A percentile compares a stretch with the other conserved stretches of the same genome.
Conservation (phyloP, 2,113 vertebrate species). For the Gymnobelideus leadbeateri region DNA sequence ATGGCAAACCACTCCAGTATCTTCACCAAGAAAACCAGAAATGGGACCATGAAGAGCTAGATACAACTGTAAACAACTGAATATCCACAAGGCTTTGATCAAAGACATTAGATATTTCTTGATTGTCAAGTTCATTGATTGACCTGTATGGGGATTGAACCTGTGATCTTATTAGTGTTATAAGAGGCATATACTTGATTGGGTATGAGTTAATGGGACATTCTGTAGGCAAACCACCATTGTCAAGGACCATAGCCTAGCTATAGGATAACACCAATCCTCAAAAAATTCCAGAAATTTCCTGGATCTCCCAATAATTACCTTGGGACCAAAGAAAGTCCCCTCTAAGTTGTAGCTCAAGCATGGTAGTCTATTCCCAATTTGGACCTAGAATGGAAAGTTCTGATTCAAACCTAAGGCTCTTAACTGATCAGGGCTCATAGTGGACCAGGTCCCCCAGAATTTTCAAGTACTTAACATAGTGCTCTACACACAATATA, state of each 20-base stretch:
- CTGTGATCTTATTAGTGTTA: background rate
- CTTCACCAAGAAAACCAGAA: background rate
- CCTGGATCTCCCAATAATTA: background rate
- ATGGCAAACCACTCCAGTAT: background rate
- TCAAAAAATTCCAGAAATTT: background rate
- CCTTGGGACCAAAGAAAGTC: background rate
- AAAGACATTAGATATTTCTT: slow-evolving; percentile 35
- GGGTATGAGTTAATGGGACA: background rate
- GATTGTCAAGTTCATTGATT: slow-evolving; percentile 32
- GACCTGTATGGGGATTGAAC: background rate
- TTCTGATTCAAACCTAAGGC: background rate
- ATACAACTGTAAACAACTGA: background rate
- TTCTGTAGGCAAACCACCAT: background rate
- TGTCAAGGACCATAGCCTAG: background rate
- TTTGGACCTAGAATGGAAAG: background rate
- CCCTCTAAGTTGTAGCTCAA: background rate
- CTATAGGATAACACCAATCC: background rate
- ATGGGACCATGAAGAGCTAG: no score
- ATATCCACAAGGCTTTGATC: background rate
- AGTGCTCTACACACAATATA: background rate
- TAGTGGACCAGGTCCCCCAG: background rate
- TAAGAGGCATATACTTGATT: background rate
- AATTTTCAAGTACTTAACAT: background rate
- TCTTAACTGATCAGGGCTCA: background rate
- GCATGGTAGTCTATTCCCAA: background rate